Base-by-base conservation (phyloP, 2,888 invertebrate species). In the Eueremaeus valkanovi region DNA sequence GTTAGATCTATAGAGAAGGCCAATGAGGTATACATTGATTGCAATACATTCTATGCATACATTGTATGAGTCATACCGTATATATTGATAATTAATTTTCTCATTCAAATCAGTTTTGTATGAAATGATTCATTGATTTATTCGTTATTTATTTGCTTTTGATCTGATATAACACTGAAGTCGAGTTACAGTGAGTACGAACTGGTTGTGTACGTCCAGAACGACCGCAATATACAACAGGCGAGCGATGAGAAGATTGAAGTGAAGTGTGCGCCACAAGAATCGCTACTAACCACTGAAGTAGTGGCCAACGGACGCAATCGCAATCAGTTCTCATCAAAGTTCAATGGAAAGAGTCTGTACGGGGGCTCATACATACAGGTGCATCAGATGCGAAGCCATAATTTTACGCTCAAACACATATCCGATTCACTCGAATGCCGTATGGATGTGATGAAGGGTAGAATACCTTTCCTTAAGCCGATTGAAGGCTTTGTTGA, bases 151-250 rank as follows among this genome's bases (percentile, higher is more conserved):
- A n/a, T n/a, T 24, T 72, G 72, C 21, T 29, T 31, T 6, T 5
- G 36, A 21, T 49, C 3, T 55, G n/a, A 55, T 55, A 24, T n/a
- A 55, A 55, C 27, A 55, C 33, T 24, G 18, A n/a, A 66, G 66
- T 66, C 36, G 13, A 33, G n/a, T 33, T 24, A 36, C 11, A 24
- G 6, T 3, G 66, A 66, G 81, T 89, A 90, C 82, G 87, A 86
- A 18, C 88, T 89, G 13, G 87, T 88, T 75, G 84, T 92, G 74
- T 88, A 90, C 78, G 85, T 90, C 33, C 91, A 92, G 82, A 90
- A 90, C 87, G 91, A 91, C 81, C 86, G 87, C 76, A 88, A 89
- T 81, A 84, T 92, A 72, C 88, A 90, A 79, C 90, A 90, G 83
- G 88, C 89, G 63, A 88, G 88, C 0, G 91, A 91, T 81, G 89